phyloP scores from a whole-genome alignment of 2,113 vertebrate species.

The Amia ocellicauda region DNA sequence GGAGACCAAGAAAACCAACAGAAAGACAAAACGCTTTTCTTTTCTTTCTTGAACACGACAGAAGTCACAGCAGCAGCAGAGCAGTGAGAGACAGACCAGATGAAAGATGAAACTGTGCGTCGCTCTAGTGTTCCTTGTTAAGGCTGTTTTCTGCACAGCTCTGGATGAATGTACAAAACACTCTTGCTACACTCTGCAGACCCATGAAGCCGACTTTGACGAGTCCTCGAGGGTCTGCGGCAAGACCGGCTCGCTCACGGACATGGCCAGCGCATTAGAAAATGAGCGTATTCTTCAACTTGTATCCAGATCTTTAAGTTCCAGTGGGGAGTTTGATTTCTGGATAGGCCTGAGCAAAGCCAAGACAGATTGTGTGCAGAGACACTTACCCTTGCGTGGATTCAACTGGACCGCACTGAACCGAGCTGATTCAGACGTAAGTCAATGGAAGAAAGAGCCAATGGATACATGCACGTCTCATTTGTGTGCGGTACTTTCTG shows the following conservation, averaged over 20 bases:
- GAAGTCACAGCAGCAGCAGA: neutral
- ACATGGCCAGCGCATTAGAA: constrained; percentile 40
- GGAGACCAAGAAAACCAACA: constrained; percentile 33
- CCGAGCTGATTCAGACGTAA: constrained; percentile 17
- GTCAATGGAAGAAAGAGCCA: constrained; percentile 47
- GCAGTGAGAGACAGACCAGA: constrained; percentile 12
- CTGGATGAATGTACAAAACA: neutral
- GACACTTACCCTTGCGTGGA: constrained; percentile 40
- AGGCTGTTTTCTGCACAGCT: constrained; percentile 11
- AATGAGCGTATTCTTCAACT: constrained; percentile 23
- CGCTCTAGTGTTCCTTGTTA: constrained; percentile 29
- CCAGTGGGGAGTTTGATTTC: neutral
- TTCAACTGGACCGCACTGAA: constrained; percentile 54
- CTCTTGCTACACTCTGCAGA: constrained; percentile 35
- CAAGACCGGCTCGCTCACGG: constrained; percentile 40
- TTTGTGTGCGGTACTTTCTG: constrained; percentile 46
- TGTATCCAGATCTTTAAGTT: neutral
- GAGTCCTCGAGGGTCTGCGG: constrained; percentile 38
- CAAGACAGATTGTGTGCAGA: constrained; percentile 29
- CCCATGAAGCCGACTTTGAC: constrained; percentile 20
- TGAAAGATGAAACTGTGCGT: constrained; percentile 32
- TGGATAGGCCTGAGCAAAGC: constrained; percentile 61
- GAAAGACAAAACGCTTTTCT: constrained; percentile 15
- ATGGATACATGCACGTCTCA: constrained; percentile 24
- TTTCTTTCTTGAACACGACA: neutral